Conservation (phyloP, 2,888 invertebrate genomes). For the Lasioglossum leucozonium region DNA sequence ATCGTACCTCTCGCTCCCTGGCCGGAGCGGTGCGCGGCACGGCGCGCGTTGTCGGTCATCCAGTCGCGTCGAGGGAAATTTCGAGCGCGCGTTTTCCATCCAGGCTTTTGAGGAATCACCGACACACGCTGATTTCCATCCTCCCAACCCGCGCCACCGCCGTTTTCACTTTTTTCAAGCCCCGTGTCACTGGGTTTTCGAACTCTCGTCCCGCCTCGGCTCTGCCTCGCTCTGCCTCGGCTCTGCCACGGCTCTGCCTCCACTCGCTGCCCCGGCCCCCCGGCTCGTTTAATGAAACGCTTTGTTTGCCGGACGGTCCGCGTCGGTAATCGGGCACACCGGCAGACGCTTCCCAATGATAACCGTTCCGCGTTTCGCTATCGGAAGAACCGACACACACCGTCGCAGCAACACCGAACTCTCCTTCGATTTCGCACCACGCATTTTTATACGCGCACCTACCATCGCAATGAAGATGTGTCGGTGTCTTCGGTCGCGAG, state of each 20-base stretch:
- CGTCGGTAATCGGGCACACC: background rate
- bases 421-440: background rate
- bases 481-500: background rate
- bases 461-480: background rate
- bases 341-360: slow-evolving; percentile 1
- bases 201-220: background rate
- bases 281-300: slow-evolving; percentile 33
- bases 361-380: background rate
- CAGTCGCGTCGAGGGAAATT: slow-evolving; percentile 38
- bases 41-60: slow-evolving; percentile 7
- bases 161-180: slow-evolving; percentile 52
- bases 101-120: slow-evolving; percentile 50
- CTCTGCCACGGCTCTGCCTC: background rate
- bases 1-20: background rate
- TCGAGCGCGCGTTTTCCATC: slow-evolving; percentile 53
- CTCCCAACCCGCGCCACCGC: background rate
- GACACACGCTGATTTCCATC: slow-evolving; percentile 51
- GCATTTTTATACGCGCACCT: background rate
- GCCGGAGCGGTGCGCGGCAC: background rate
- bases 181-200: slow-evolving; percentile 16
- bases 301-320: slow-evolving; percentile 36
- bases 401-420: background rate
- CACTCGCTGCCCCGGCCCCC: background rate
- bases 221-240: background rate
- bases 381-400: background rate